Conservation (phyloP, 2,888 invertebrate genomes). For the Zaprionus lineosus region DNA sequence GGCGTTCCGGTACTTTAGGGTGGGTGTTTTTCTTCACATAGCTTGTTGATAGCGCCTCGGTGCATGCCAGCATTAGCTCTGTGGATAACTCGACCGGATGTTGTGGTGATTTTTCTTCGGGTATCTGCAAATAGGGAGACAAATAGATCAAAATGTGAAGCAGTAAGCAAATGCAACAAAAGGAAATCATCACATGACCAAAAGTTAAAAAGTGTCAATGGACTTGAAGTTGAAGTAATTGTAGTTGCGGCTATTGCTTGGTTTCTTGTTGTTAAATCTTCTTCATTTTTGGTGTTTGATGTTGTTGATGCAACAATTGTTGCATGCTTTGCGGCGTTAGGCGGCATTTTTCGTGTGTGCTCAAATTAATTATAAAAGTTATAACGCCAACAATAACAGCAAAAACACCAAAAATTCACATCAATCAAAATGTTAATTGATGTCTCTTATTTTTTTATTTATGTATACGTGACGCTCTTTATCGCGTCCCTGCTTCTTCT, state of each 20-base stretch:
- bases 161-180: slow-evolving; percentile 13
- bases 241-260: too few species aligned
- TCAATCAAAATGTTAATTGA: slow-evolving; percentile 75
- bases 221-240: slow-evolving; percentile 1
- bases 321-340: slow-evolving; percentile 68
- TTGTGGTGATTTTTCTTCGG: slow-evolving; percentile 83
- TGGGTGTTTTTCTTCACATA: slow-evolving; percentile 82
- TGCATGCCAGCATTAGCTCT: slow-evolving; percentile 83
- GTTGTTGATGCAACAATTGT: slow-evolving; percentile 54
- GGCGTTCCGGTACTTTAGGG: slow-evolving; percentile 83
- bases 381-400: slow-evolving; percentile 37
- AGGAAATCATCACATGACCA: not conserved
- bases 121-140: slow-evolving; percentile 73
- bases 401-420: slow-evolving; percentile 41
- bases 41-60: slow-evolving; percentile 82
- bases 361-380: slow-evolving; percentile 69
- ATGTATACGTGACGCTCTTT: slow-evolving; percentile 32
- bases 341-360: slow-evolving; percentile 35
- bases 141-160: slow-evolving; percentile 12
- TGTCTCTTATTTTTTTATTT: slow-evolving; percentile 60
- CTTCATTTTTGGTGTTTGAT: not conserved
- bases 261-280: too few species aligned
- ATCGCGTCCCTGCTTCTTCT: slow-evolving; percentile 38
- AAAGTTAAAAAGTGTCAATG: slow-evolving; percentile 46
- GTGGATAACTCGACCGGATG: slow-evolving; percentile 83